A percentile compares a stretch with the other conserved stretches of the same genome.
These are phyloP conservation scores for Lycophotia porphyrea DNA, from an alignment of 2,888 invertebrate species.

Conservation along the genomic window DNA sequence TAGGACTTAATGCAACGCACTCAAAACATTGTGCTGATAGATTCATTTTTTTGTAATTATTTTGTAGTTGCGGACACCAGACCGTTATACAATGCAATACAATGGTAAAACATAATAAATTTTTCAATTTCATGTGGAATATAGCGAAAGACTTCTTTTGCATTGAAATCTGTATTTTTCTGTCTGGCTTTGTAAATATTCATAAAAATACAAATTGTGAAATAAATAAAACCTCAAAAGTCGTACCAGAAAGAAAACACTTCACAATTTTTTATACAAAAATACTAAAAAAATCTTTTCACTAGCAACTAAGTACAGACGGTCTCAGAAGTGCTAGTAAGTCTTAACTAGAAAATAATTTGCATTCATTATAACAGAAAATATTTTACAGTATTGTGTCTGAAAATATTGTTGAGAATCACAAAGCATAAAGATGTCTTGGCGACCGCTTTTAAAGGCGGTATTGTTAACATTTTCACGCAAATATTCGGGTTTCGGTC, in stretches of 20 bases:
- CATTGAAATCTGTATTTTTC: background rate
- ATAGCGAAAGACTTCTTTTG: background rate
- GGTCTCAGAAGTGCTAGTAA: slow-evolving; percentile 2
- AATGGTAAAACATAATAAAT: background rate
- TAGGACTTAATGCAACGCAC: no score
- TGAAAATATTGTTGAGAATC: slow-evolving; percentile 11
- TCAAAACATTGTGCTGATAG: no score
- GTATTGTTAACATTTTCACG: background rate
- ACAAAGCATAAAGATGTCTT: background rate
- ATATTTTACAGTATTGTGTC: slow-evolving; percentile 12
- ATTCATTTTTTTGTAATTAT: no score
- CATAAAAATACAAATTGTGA: no score
- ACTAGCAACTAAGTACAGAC: background rate
- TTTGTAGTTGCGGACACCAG: no score
- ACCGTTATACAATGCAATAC: no score
- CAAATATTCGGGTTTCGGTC: no score
- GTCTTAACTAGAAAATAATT: slow-evolving; percentile 31
- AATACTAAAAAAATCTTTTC: background rate
- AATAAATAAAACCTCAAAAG: background rate
- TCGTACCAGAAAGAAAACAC: background rate
- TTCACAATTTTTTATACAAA: background rate
- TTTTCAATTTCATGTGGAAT: background rate
- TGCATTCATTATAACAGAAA: slow-evolving; percentile 46
- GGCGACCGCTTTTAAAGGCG: background rate
- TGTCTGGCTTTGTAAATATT: background rate